Base-by-base conservation (phyloP, 2,113 vertebrate species). In the Xiphias gladius region DNA sequence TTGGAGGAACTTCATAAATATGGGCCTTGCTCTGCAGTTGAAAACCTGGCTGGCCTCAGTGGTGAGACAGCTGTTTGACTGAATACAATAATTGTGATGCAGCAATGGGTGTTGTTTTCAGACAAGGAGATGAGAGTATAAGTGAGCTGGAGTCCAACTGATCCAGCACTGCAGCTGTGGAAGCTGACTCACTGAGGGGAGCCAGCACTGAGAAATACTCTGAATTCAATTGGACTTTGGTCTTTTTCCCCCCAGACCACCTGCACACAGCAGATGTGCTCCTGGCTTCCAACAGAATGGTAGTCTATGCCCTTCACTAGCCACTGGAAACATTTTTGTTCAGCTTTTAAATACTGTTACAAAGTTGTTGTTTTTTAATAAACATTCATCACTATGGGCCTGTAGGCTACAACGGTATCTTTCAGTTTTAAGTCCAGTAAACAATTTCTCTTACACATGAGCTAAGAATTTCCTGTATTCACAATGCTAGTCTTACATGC, bases 211-310 rank as follows among this genome's bases (percentile, higher is more conserved):
- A 73, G n/a, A 55, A 83, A 79, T 28, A 43, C 59, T 22, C 59
- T 65, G 62, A 78, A 82, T 82, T 86, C 73, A 88, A 43, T 52
- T 70, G 65, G 75, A 79, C 67, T 52, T 19, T 0, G 57, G 57
- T 61, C 32, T 50, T 14, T 32, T 12, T 52, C 26, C n/a, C 32
- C 20, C 28, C 22, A 41, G 87, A 87, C 90, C 89, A 90, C 92
- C 90, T 89, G 88, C 72, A 79, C 24, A 61, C 76, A 86, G 71
- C 88, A 90, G 80, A 90, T 83, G 80, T 87, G 73, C 3, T 75
- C 57, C 78, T 73, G 71, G 61, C 73, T 54, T 63, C 69, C 57
- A 52, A 61, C 11, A 86, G 80, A 79, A 57, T 73, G 63, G 30
- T 39, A 67, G 54, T 76, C 75, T 70, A 35, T 73, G 50, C 48